These are phyloP conservation scores for Pseudomugil gertrudae DNA, from an alignment of 2,797 vertebrate species.

Conservation along the genomic window DNA sequence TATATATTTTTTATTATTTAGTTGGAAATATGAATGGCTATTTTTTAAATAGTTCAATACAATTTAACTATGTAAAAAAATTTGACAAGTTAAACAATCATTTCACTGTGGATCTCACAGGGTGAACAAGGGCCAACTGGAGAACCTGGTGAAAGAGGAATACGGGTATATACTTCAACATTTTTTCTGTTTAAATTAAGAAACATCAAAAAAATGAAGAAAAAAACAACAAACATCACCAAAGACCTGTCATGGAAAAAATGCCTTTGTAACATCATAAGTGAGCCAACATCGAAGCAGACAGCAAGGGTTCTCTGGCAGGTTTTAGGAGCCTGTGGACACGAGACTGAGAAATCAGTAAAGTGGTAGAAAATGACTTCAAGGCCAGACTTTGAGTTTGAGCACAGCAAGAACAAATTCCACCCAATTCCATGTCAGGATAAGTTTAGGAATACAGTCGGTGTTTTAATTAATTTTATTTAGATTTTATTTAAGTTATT, in stretches of 20 bases:
- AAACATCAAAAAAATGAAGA: not conserved
- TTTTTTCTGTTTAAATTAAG: not conserved
- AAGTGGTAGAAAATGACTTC: not conserved
- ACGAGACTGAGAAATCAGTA: not conserved
- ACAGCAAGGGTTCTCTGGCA: not conserved
- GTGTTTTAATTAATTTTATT: not conserved
- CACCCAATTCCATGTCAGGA: not conserved
- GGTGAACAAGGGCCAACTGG: slow-evolving; percentile 85
- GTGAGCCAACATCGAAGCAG: not conserved
- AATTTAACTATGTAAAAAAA: not conserved
- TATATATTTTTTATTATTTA: no score
- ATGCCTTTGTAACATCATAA: no score
- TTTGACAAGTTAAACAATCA: not conserved
- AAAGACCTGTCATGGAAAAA: not conserved
- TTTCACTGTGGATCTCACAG: slow-evolving; percentile 68
- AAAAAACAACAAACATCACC: not conserved
- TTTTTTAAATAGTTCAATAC: no score
- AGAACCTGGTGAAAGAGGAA: slow-evolving; percentile 86
- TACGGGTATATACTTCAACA: slow-evolving; percentile 75
- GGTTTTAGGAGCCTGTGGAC: not conserved
- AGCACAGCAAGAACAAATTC: not conserved
- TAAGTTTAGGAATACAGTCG: not conserved
- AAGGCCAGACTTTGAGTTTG: no score
- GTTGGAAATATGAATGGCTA: no score
- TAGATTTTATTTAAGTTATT: not conserved